These are phyloP conservation scores for Myanophis thanlyinensis DNA, from an alignment of 2,113 vertebrate species.

Conservation along the genomic window DNA sequence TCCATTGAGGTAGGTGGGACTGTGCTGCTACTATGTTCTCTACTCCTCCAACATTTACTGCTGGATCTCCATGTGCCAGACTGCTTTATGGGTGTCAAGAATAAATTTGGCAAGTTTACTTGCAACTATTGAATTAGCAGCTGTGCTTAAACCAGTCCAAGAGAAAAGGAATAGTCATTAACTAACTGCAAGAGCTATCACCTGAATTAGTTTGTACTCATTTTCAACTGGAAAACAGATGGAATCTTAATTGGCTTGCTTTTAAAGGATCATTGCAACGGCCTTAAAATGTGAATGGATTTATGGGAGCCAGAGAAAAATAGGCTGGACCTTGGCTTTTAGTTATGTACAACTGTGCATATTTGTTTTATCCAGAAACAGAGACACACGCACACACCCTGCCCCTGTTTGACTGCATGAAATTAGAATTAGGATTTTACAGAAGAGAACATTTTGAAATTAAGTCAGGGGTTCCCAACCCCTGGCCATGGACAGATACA, in stretches of 20 bases:
- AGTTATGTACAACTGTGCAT: background rate
- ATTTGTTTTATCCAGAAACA: background rate
- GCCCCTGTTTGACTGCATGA: background rate
- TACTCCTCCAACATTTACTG: background rate
- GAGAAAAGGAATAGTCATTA: background rate
- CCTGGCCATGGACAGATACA: background rate
- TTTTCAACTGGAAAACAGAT: constrained; percentile 3
- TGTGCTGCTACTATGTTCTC: background rate
- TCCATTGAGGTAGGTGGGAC: background rate
- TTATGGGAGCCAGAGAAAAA: background rate
- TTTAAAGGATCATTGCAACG: background rate
- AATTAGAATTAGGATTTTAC: background rate
- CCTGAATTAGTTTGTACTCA: background rate
- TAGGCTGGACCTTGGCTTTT: background rate
- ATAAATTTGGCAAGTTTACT: background rate
- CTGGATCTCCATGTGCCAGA: background rate
- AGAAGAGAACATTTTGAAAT: background rate
- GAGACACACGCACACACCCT: too few species aligned
- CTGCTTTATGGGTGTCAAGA: background rate
- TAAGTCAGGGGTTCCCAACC: too few species aligned
- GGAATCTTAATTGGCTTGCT: background rate
- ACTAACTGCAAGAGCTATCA: background rate
- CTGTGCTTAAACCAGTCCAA: background rate
- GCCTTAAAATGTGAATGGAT: background rate
- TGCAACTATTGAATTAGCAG: constrained; percentile 10